Percentiles rank a stretch among this genome's conserved stretches.
Evolutionary conservation across 92 coral and sea anemone species (phyloP).

Genomic region (Plumapathes pennacea): DNA sequence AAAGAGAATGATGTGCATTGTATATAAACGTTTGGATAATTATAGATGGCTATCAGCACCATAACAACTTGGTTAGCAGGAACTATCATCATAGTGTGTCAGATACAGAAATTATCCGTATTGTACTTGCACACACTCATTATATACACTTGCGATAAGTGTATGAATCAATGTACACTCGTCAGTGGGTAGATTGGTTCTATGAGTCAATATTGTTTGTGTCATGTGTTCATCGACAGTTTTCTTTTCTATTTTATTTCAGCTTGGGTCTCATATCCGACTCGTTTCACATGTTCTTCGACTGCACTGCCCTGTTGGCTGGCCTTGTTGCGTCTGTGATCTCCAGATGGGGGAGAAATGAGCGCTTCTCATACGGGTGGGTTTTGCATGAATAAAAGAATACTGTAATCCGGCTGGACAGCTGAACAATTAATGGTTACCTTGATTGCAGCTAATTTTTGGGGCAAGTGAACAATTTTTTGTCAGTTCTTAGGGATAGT

Average conservation of each 20-base stretch:
- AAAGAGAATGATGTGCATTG: no score
- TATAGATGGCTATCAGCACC: background rate
- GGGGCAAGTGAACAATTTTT: no score
- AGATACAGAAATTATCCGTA: background rate
- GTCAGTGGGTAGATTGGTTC: background rate
- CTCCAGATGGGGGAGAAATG: slow-evolving; percentile 92
- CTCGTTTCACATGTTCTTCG: slow-evolving; percentile 99
- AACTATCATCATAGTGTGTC: background rate
- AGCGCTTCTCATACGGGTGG: slow-evolving; percentile 95
- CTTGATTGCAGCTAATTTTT: no score
- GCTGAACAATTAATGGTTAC: no score
- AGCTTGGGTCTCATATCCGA: slow-evolving; percentile 96
- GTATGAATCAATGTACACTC: no score
- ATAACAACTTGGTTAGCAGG: background rate
- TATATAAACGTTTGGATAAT: no score
- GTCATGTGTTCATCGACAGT: background rate
- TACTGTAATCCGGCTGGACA: no score
- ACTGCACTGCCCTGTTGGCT: slow-evolving; percentile 97
- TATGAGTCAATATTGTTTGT: background rate
- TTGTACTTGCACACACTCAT: no score
- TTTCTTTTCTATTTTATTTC: slow-evolving; percentile 18
- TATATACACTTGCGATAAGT: no score
- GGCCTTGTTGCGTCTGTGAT: slow-evolving; percentile 97
- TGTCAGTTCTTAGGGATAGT: no score
- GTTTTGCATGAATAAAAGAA: slow-evolving; percentile 2